Base-by-base conservation (phyloP, 2,888 invertebrate species). In the Leucozona laternaria region DNA sequence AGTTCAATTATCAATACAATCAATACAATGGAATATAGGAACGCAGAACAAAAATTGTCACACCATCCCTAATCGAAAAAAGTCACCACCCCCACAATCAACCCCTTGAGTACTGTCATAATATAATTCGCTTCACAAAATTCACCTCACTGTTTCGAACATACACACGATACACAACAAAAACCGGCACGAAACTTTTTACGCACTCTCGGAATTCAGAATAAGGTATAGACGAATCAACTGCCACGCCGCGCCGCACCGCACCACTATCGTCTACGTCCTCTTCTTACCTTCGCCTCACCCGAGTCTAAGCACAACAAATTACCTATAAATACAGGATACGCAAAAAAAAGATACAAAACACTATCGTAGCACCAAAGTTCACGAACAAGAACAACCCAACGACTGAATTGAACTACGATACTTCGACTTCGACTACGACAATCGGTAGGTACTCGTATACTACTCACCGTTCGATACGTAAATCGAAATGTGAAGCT, bases 1-100 rank as follows among this genome's bases (percentile, higher is more conserved):
- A 79, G 79, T 76, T 76, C 79, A 78, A 83, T 70, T 78, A 78
- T 81, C 81, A 70, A 79, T 75, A 48, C 58, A 84, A 78, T 81
- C 81, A 70, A 79, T 75, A 48, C 50, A 84, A 85, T 80, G 10
- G n/a, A 20, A 25, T 25, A 43, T 62, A 64, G 50, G 66, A 57
- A 57, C 45, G 68, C 66, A 50, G 20, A 55, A 71, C 22, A 68
- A 73, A 62, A 25, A 34, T 53, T 50, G 31, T 57, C 64, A 75
- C 25, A 45, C 60, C 55, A 80, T 20, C 76, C 58, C 25, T 57
- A 64, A 25, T 5, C 11, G 34, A 62, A 37, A 13, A 58, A 58
- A 34, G 34, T 17, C 13, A 55, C 34, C 34, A 37, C 13, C 66
- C 22, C 37, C 11, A 34, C 34, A 68, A 50, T 15, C 53, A 68